Evolutionary conservation across 2,888 invertebrate genomes (phyloP), one percentile per base, ranked within the genome.

Genomic region (Silvanus unidentatus): DNA sequence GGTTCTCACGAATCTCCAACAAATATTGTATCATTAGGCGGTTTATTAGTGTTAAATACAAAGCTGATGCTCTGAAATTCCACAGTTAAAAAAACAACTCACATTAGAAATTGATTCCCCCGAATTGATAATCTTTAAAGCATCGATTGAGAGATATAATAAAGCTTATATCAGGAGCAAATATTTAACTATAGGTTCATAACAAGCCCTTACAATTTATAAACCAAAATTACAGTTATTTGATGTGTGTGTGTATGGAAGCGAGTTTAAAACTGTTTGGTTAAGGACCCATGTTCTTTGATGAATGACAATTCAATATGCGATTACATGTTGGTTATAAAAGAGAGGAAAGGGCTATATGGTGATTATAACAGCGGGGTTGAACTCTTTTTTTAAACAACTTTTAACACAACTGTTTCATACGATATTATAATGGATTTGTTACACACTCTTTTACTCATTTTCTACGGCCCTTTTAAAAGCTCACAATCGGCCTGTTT

Each of bases 241-340:
- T 52, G 49, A 56, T 56, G 53, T 51, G 45, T 50, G 51, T 49
- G 55, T 58, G 55, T n/a, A n/a, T n/a, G 59, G 58, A 58, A 55
- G 60, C 57, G 60, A 57, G 57, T 64, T 62, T 57, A 63, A 63
- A 67, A 63, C 58, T 65, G 66, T 66, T 66, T 64, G 65, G 61
- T 61, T 58, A 55, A 52, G 47, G 49, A 41, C 49, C 57, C 59
- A 60, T 57, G 53, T 59, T 52, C 55, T 59, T 59, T 63, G 59
- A 60, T 58, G 62, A 60, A 62, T 60, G 65, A 66, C 66, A 67
- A 66, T 65, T 67, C 65, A 66, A 66, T 67, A 63, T 63, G 63
- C 65, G 67, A 65, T 68, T 65, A 66, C 55, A 37, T 37, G 22
- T 22, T 8, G 13, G 32, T 15, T 15, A 58, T 63, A 64, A 65